A percentile compares a stretch with the other conserved stretches of the same genome.
phyloP scores from a whole-genome alignment of 1,140 invertebrate genomes.

The Acyrthosiphon pisum region DNA sequence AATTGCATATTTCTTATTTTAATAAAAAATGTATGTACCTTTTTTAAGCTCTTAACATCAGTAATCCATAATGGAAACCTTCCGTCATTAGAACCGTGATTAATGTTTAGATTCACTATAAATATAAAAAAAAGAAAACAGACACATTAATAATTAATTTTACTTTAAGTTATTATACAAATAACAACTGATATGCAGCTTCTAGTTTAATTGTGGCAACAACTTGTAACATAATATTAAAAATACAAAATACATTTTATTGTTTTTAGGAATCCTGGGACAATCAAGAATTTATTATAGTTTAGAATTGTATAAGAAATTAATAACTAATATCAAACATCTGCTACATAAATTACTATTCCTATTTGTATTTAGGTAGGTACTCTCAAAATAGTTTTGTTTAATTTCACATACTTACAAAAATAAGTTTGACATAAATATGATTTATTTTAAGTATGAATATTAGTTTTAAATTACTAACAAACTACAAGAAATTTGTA shows the following conservation, averaged over 20 bases:
- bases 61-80: not conserved
- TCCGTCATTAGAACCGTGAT: not conserved
- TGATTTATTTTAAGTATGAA: not conserved
- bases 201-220: not conserved
- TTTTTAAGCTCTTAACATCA: slow-evolving; percentile 1
- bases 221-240: not conserved
- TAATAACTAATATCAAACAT: not conserved
- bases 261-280: not conserved
- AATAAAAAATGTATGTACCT: slow-evolving; percentile 25
- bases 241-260: not conserved
- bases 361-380: not conserved
- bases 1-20: not conserved
- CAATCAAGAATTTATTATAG: not conserved
- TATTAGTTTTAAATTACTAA: not conserved
- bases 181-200: not conserved
- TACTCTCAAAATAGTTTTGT: not conserved
- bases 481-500: not conserved
- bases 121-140: not conserved
- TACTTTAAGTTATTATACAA: not conserved
- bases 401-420: not conserved
- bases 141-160: not conserved
- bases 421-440: not conserved
- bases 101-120: not conserved
- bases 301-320: not conserved
- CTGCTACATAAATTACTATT: not conserved